Evolutionary conservation across 2,797 vertebrate genomes (phyloP).

Genomic region (Silurus lanzhouensis): DNA sequence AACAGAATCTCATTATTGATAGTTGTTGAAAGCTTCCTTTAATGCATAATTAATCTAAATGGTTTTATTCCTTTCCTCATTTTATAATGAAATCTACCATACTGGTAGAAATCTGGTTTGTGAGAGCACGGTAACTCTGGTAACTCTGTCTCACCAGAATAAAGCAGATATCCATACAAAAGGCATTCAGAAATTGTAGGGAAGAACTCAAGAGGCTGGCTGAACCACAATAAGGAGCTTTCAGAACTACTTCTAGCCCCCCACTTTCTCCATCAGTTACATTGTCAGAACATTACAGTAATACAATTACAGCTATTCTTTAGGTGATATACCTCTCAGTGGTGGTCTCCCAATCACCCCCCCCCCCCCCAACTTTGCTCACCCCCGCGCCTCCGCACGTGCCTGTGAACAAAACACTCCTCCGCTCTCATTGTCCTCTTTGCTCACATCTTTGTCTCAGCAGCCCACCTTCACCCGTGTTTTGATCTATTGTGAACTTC

Average conservation of each 20-base stretch:
- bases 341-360: constrained; percentile 20
- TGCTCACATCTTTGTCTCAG: constrained; percentile 29
- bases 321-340: constrained; percentile 53
- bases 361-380: not conserved
- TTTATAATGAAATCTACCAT: not conserved
- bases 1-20: not conserved
- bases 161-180: not conserved
- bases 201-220: not conserved
- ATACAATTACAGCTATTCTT: constrained; percentile 56
- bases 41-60: too few relatives aligned
- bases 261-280: not conserved
- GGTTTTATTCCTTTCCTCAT: not conserved
- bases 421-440: constrained; percentile 35
- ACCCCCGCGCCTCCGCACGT: not conserved
- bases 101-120: not conserved
- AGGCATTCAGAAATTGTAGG: not conserved
- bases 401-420: constrained; percentile 18
- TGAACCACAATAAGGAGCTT: not conserved
- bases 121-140: not conserved
- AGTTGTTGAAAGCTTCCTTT: too few relatives aligned
- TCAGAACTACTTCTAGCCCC: not conserved
- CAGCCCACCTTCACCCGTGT: not conserved
- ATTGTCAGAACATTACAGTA: constrained; percentile 51
- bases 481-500: not conserved
- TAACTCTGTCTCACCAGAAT: not conserved